A percentile compares a stretch with the other conserved stretches of the same genome.
phyloP scores from a whole-genome alignment of 2,797 vertebrate species.

The Sebastes hubbsi region DNA sequence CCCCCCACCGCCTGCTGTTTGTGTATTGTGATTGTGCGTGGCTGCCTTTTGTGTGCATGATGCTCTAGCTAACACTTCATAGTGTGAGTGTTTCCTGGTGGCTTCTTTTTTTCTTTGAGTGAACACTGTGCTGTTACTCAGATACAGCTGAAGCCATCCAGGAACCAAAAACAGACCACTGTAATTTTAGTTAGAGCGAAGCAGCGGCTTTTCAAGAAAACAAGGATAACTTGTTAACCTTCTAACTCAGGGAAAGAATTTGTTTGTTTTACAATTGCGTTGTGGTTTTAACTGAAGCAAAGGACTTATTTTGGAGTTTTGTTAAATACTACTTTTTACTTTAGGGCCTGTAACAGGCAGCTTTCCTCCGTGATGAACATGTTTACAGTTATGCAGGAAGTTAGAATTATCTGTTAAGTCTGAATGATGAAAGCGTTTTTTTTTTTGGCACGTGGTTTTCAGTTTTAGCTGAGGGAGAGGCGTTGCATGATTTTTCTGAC shows the following conservation, averaged over 20 bases:
- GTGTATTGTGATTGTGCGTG: neutral
- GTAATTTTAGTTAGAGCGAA: slow-evolving; percentile 57
- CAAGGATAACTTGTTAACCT: slow-evolving; percentile 13
- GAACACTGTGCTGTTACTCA: slow-evolving; percentile 13
- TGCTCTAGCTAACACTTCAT: slow-evolving; percentile 29
- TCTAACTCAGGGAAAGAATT: slow-evolving; percentile 24
- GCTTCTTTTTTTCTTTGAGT: neutral
- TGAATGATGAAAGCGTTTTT: slow-evolving; percentile 13
- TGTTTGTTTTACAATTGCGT: slow-evolving; percentile 42
- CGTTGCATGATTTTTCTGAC: neutral
- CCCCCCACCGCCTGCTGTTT: slow-evolving; percentile 37
- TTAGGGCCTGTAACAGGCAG: neutral
- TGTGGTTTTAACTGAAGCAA: slow-evolving; percentile 26
- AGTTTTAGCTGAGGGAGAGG: slow-evolving; percentile 5
- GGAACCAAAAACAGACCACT: slow-evolving; percentile 48
- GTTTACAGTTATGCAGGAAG: slow-evolving; percentile 45
- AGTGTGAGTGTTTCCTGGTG: slow-evolving; percentile 48
- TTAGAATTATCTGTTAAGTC: slow-evolving; percentile 19
- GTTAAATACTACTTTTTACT: slow-evolving; percentile 6
- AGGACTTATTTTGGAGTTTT: neutral
- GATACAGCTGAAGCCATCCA: slow-evolving; percentile 21
- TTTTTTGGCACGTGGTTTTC: slow-evolving; percentile 40
- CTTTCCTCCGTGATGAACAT: slow-evolving; percentile 13
- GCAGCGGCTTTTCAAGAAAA: slow-evolving; percentile 49
- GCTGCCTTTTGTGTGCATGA: slow-evolving; percentile 37